Base-by-base conservation (phyloP, 2,797 vertebrate species). In the Oophaga sylvatica region DNA sequence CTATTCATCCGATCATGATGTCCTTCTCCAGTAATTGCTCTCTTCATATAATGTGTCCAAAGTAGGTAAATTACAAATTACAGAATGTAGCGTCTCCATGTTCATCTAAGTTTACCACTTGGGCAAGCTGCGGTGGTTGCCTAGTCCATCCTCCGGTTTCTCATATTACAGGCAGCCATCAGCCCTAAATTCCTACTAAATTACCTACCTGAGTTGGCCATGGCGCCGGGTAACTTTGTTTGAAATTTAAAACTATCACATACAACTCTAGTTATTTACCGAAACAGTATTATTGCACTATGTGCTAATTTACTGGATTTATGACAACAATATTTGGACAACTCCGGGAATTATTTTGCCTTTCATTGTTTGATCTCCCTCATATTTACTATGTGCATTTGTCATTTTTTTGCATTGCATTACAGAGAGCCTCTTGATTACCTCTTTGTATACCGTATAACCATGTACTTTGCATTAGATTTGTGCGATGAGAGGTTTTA, bases 401-500 rank as follows among this genome's bases (percentile, higher is more conserved):
- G n/a, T 17, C 22, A 53, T 68, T 19, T 56, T 35, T 60, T 71
- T 62, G 35, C 31, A 26, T 76, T 62, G 22, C 16, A 26, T 29
- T 75, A 45, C n/a, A 45, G 13, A 84, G 31, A 5, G 22, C 71
- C 60, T 4, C 57, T 84, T 62, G 35, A 84, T 41, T 19, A 16
- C 20, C 57, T 84, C 70, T 75, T 84, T 31, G 62, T 75, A 45
- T 56, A 45, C 56, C 11, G 11, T 53, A 53, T 53, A 62, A 60
- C 20, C 56, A 73, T n/a, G 20, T 75, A 62, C 57, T 84, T 70
- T 41, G 70, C 56, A 62, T 71, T 48, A 41, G 70, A 45, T 56
- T 62, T 59, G 70, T n/a, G 13, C 35, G 13, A 29, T 22, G 16
- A 75, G 57, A 71, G 57, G 56, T 75, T 84, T 84, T 75, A 84